Conservation (phyloP, 37 sponge, comb jelly and placozoan genomes). For the Haliclona indistincta region DNA sequence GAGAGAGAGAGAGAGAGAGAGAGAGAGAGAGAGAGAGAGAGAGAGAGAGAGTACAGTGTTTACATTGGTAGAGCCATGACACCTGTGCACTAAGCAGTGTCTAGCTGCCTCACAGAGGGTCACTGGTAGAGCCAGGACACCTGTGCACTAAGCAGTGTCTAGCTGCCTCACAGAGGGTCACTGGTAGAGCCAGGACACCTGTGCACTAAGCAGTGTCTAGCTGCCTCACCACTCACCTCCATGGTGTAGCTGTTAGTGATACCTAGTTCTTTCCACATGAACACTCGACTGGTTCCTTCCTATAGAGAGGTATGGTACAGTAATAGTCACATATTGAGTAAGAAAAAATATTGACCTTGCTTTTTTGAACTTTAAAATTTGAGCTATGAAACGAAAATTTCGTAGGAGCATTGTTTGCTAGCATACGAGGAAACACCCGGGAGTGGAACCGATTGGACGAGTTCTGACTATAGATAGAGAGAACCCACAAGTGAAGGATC, state of each 20-base stretch:
- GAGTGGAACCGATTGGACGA: constrained; percentile 43
- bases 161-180: too few relatives aligned
- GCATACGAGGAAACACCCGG: constrained; percentile 90
- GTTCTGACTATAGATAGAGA: constrained; percentile 15
- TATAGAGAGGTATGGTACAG: constrained; percentile 8
- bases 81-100: too few relatives aligned
- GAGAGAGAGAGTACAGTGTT: too few relatives aligned
- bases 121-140: too few relatives aligned
- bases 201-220: too few relatives aligned
- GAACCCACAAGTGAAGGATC: not conserved
- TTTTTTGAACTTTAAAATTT: constrained; percentile 75
- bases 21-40: not conserved
- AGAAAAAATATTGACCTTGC: constrained; percentile 51
- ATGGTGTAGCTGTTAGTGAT: constrained; percentile 95
- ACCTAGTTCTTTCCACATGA: constrained; percentile 96
- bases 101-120: too few relatives aligned
- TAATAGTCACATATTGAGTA: too few relatives aligned
- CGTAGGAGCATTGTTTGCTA: constrained; percentile 80
- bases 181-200: too few relatives aligned
- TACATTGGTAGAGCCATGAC: not conserved
- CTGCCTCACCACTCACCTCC: too few relatives aligned
- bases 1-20: not conserved
- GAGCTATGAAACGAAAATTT: constrained; percentile 81
- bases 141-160: too few relatives aligned
- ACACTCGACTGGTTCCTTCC: constrained; percentile 92